Percentiles rank a stretch among this genome's conserved stretches.
Conservation (phyloP, 2,113 vertebrate species). For the Cryptomyrus ogoouensis region DNA sequence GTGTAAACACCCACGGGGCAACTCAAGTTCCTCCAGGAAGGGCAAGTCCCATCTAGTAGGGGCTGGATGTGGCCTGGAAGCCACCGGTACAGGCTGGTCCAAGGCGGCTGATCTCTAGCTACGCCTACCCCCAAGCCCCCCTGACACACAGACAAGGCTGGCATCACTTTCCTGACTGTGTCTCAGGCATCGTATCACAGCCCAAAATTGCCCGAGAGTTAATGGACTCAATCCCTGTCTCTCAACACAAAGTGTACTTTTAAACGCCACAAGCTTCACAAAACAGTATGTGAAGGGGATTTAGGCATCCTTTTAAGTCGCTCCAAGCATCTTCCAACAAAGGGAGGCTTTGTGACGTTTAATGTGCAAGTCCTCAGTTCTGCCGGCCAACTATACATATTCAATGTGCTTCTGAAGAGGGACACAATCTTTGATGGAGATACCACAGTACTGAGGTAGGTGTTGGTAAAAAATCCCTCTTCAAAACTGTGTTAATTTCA, state of each 20-base stretch:
- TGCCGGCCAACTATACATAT: conserved; percentile 1
- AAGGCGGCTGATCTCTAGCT: neutral
- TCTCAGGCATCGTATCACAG: neutral
- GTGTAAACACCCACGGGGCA: neutral
- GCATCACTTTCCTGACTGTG: neutral
- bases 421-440: neutral
- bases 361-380: neutral
- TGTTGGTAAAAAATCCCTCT: neutral
- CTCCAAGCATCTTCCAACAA: conserved; percentile 23
- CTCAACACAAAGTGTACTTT: conserved; percentile 8
- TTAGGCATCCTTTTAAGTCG: conserved; percentile 20
- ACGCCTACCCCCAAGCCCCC: neutral
- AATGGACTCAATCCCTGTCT: neutral
- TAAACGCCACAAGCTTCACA: conserved; percentile 9
- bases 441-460: neutral
- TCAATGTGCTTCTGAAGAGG: neutral
- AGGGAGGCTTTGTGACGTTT: conserved; percentile 18
- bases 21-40: neutral
- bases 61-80: neutral
- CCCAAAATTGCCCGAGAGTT: neutral
- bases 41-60: neutral
- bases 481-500: neutral
- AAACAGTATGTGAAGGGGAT: conserved; percentile 12
- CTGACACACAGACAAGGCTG: neutral
- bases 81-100: neutral